A percentile compares a stretch with the other conserved stretches of the same genome.
phyloP scores from a whole-genome alignment of 2,797 vertebrate genomes.

The Enoplosus armatus region DNA sequence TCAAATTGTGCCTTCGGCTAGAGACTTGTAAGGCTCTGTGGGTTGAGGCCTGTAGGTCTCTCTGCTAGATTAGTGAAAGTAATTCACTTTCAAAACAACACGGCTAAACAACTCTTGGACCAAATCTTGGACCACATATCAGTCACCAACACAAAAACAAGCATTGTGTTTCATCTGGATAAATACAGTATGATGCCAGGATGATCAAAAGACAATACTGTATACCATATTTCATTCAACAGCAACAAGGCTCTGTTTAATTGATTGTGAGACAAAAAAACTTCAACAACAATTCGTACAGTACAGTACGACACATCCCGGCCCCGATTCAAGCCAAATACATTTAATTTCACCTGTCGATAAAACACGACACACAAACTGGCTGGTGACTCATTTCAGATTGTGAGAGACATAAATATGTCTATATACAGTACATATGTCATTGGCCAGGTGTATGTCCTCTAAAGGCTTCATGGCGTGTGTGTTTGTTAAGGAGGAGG shows the following conservation, averaged over 20 bases:
- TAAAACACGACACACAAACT: conserved; percentile 21
- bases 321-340: background rate
- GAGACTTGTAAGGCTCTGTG: conserved; percentile 18
- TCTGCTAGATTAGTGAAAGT: conserved; percentile 37
- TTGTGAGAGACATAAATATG: background rate
- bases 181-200: background rate
- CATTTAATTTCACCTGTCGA: background rate
- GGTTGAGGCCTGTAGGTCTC: conserved; percentile 27
- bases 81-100: conserved; percentile 21
- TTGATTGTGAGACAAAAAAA: background rate
- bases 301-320: background rate
- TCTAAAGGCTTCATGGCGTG: background rate
- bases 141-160: background rate
- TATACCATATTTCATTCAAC: background rate
- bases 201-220: background rate
- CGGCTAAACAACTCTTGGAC: background rate
- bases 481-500: conserved; percentile 45
- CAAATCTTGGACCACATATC: conserved; percentile 20
- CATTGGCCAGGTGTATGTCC: conserved; percentile 5
- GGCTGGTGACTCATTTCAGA: background rate
- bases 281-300: too few species aligned
- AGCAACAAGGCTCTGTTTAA: conserved; percentile 40
- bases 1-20: conserved; percentile 34
- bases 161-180: background rate
- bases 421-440: background rate